Base-by-base conservation (phyloP, 2,113 vertebrate genomes). In the Pygoscelis antarcticus region DNA sequence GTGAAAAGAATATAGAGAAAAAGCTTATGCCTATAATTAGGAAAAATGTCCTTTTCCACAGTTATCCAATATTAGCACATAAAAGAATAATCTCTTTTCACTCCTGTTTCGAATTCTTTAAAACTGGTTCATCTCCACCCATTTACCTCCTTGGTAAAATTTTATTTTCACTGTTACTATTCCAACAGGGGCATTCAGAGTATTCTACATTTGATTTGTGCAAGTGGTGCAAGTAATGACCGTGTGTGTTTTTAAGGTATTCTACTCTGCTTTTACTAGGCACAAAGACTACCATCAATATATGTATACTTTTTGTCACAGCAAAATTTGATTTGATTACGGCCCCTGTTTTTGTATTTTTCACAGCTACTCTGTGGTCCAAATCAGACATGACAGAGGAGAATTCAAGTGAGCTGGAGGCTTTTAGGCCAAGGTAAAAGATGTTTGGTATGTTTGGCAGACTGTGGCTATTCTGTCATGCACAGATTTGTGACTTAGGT, bases 11-110 rank as follows among this genome's bases (percentile, higher is more conserved):
- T 8, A 83, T 1, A 77, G 44, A 25, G 47, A 38, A 83, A 88
- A 83, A 30, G 3, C 11, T 55, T 60, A 64, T 21, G 46, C 6
- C 40, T 76, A 30, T 51, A 77, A 64, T 44, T 55, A 81, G 40
- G 79, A 92, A 95, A 96, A 57, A 79, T 30, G 27, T 84, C 52
- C 23, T 97, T 87, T 96, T 49, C 5, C 70, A 74, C 44, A 79
- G 46, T 84, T 88, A 95, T 90, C 78, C 89, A 89, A 70, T 87
- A 57, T 65, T 96, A 94, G 57, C 42, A 66, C 9, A 16, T 89
- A 83, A 95, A 85, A 92, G 79, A 42, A 26, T 79, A 96, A 95
- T 38, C 66, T 40, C 69, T 93, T 97, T 96, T 95, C 72, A 94
- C 27, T 89, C 71, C 81, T 82, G 44, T 89, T 70, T 90, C 62